phyloP scores from a whole-genome alignment of 2,797 vertebrate genomes.

The Microctenopoma lineatum region DNA sequence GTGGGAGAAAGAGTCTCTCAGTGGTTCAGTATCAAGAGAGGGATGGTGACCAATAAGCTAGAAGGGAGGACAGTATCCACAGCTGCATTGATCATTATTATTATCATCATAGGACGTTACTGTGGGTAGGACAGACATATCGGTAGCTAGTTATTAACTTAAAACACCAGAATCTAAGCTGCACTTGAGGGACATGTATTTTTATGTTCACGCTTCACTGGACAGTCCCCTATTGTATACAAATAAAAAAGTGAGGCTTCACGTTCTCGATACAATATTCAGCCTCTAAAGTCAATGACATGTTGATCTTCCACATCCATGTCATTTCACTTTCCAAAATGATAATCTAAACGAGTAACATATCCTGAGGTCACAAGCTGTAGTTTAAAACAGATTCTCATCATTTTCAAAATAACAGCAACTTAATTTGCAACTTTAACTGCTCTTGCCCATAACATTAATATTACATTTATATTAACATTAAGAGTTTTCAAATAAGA shows the following conservation, averaged over 20 bases:
- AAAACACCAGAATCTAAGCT: neutral
- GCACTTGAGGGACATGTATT: neutral
- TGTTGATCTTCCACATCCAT: neutral
- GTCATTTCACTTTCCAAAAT: neutral
- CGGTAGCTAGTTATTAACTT: neutral
- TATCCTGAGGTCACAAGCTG: neutral
- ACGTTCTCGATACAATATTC: neutral
- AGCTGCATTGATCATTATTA: neutral
- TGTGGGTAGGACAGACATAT: too few species aligned
- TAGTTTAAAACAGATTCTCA: neutral
- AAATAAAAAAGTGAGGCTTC: neutral
- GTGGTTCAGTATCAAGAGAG: neutral
- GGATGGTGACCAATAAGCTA: neutral
- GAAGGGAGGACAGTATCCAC: neutral
- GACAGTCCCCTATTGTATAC: neutral
- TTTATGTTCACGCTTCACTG: neutral
- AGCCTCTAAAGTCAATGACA: neutral
- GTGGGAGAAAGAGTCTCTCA: neutral
- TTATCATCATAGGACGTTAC: neutral
- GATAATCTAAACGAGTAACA: neutral
- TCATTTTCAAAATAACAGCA: too few species aligned
- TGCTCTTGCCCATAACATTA: neutral
- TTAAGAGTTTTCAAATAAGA: neutral
- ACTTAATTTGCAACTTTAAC: neutral
- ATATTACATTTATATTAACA: neutral